phyloP scores from a whole-genome alignment of 2,113 vertebrate genomes.

The Rhinopomastus cyanomelas region DNA sequence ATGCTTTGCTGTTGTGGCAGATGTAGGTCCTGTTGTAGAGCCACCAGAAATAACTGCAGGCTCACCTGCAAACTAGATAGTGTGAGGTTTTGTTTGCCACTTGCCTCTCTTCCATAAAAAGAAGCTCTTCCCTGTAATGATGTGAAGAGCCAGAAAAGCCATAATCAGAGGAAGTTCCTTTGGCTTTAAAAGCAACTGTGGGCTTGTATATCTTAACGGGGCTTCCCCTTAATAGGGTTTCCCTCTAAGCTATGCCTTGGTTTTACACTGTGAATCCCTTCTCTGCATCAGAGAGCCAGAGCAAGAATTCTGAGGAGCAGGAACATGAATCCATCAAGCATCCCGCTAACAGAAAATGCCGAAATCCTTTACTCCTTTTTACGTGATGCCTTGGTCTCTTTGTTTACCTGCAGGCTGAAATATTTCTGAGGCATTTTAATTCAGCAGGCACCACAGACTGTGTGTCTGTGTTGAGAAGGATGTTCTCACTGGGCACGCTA shows the following conservation, averaged over 20 bases:
- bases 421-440: neutral
- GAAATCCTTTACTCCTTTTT: neutral
- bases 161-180: neutral
- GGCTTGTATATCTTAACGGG: neutral
- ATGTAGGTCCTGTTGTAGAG: fast-evolving
- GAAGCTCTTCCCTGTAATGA: neutral
- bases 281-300: neutral
- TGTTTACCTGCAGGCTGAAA: slow-evolving; percentile 9
- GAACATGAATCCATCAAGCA: neutral
- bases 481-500: neutral
- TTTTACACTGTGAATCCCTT: neutral
- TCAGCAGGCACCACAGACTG: neutral
- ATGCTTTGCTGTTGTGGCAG: neutral
- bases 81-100: neutral
- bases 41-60: neutral
- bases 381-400: neutral
- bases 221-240: neutral
- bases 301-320: neutral
- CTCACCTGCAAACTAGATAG: neutral
- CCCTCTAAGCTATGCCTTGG: neutral
- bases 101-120: neutral
- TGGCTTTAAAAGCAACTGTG: neutral
- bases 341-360: neutral
- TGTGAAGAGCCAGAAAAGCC: neutral
- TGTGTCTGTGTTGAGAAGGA: neutral